Evolutionary conservation across 2,113 vertebrate species (phyloP).

Genomic region (Neolamprologus falcicula): DNA sequence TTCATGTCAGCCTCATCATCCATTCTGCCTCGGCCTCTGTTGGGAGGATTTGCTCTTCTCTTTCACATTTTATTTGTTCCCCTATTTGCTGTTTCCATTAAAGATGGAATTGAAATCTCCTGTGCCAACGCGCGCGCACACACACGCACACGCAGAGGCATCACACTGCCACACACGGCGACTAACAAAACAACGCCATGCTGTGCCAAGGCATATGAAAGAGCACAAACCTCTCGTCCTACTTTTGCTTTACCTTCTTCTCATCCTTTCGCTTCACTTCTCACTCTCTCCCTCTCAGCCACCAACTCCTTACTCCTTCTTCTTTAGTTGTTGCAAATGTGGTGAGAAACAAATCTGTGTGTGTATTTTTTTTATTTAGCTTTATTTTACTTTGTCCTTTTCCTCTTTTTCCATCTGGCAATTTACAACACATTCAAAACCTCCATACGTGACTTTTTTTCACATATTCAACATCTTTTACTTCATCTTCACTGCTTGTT

Average conservation of each 20-base stretch:
- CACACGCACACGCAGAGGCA: neutral
- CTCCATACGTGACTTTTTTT: neutral
- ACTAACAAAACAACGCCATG: constrained; percentile 30
- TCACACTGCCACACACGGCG: neutral
- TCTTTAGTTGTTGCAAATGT: neutral
- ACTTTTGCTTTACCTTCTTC: constrained; percentile 51
- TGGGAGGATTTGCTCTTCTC: constrained; percentile 43
- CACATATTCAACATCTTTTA: neutral
- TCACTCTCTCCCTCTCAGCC: neutral
- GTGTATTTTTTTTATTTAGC: neutral
- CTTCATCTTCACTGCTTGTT: neutral
- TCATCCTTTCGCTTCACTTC: constrained; percentile 4
- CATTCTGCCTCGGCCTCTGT: constrained; percentile 28
- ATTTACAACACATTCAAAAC: constrained; percentile 1
- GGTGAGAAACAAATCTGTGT: neutral
- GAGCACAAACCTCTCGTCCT: constrained; percentile 55
- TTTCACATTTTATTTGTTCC: constrained; percentile 47
- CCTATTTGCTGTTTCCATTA: constrained; percentile 62
- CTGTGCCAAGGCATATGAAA: constrained; percentile 39
- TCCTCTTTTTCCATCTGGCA: neutral
- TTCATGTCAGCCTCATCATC: constrained; percentile 40
- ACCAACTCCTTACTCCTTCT: neutral
- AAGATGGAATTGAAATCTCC: constrained; percentile 66
- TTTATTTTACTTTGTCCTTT: neutral
- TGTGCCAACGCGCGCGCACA: neutral